These are phyloP conservation scores for Stenodera caucasica DNA, from an alignment of 2,888 invertebrate genomes.

Conservation along the genomic window DNA sequence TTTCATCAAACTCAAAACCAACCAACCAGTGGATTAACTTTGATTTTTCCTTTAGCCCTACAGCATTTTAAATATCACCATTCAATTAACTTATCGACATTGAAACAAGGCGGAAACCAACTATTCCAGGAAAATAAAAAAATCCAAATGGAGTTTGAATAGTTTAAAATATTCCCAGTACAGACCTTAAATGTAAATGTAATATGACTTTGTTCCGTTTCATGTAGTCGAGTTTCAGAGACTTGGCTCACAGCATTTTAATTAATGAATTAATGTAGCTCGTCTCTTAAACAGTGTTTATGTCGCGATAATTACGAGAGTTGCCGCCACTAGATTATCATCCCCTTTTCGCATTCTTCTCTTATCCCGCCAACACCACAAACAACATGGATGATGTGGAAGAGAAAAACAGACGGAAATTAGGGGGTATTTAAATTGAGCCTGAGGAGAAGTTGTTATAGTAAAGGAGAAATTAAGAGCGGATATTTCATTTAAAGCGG, in stretches of 20 bases:
- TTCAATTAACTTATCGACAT: conserved; percentile 15
- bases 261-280: conserved; percentile 59
- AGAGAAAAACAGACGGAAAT: not conserved
- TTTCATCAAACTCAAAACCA: not conserved
- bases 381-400: not conserved
- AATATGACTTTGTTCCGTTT: conserved; percentile 30
- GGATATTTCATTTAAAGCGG: conserved; percentile 34
- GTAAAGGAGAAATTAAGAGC: conserved; percentile 43
- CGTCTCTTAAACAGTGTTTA: conserved; percentile 58
- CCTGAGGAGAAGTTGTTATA: conserved; percentile 50
- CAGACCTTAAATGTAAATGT: conserved; percentile 19
- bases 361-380: conserved; percentile 10
- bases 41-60: conserved; percentile 13
- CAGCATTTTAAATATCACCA: conserved; percentile 3
- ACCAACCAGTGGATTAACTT: conserved; percentile 14
- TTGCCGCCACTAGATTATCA: conserved; percentile 52
- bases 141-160: conserved; percentile 10
- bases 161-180: conserved; percentile 16
- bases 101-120: not conserved
- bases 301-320: conserved; percentile 57
- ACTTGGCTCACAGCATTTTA: conserved; percentile 53
- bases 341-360: conserved; percentile 28
- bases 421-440: conserved; percentile 48
- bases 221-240: conserved; percentile 32
- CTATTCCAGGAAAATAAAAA: conserved; percentile 5